A percentile compares a stretch with the other conserved stretches of the same genome.
phyloP scores from a whole-genome alignment of 2,797 vertebrate species.

The Sebastes vulpes region DNA sequence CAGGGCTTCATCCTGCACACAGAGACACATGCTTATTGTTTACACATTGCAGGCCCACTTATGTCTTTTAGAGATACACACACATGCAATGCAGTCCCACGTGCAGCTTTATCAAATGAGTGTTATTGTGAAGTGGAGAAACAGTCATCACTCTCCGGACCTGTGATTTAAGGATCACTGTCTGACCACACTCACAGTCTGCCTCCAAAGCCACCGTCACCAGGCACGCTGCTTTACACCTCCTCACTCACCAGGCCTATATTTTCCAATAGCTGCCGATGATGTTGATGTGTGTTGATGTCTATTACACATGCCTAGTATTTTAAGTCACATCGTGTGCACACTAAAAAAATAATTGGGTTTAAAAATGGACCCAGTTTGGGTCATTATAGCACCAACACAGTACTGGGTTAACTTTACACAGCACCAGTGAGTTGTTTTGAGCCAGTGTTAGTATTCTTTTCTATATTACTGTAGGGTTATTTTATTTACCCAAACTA shows the following conservation, averaged over 20 bases:
- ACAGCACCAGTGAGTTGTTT: background rate
- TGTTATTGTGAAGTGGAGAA: conserved; percentile 79
- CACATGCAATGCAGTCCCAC: conserved; percentile 35
- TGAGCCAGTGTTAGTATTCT: background rate
- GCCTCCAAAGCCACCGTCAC: conserved; percentile 65
- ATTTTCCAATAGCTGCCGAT: conserved; percentile 46
- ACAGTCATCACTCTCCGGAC: conserved; percentile 77
- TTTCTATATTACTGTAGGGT: background rate
- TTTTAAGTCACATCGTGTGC: conserved; percentile 10
- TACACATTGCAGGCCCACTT: background rate
- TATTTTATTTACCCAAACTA: background rate
- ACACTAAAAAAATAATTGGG: background rate
- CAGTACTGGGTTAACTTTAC: background rate
- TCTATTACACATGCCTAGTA: conserved; percentile 20
- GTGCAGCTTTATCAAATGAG: conserved; percentile 72
- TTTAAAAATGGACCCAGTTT: background rate
- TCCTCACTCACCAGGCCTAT: conserved; percentile 49
- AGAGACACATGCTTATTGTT: conserved; percentile 15
- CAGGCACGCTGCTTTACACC: conserved; percentile 32
- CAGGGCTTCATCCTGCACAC: conserved; percentile 38
- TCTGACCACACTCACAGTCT: conserved; percentile 72
- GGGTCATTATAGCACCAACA: background rate
- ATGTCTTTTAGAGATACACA: conserved; percentile 22
- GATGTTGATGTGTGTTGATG: conserved; percentile 52
- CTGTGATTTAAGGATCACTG: conserved; percentile 82